Conservation (phyloP, 2,888 invertebrate genomes). For the Tenthredo amoena region DNA sequence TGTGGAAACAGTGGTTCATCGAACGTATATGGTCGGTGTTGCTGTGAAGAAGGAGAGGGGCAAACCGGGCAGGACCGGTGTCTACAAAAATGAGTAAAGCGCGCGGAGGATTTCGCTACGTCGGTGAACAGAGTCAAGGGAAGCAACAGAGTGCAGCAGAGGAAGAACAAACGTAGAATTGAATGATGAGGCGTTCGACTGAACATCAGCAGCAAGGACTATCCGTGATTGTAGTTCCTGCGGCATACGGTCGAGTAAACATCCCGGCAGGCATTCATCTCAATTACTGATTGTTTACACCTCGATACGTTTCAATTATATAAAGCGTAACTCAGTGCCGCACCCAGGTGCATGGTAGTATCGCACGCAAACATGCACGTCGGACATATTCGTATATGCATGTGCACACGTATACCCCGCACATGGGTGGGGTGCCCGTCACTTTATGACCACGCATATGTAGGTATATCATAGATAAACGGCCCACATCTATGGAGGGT, state of each 20-base stretch:
- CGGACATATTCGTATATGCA: background rate
- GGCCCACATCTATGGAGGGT: background rate
- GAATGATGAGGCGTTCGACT: slow-evolving; percentile 1
- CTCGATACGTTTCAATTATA: slow-evolving; percentile 14
- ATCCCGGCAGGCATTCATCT: slow-evolving; percentile 19
- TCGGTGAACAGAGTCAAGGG: background rate
- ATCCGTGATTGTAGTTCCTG: background rate
- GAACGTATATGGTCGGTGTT: background rate
- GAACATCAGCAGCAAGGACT: background rate
- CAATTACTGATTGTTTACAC: slow-evolving; percentile 38
- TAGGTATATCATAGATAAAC: slow-evolving; percentile 17
- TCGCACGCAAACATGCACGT: background rate
- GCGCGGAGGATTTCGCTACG: background rate
- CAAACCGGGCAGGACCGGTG: background rate
- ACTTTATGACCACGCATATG: background rate
- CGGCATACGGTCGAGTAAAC: slow-evolving; percentile 20
- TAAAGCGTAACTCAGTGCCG: slow-evolving; percentile 8
- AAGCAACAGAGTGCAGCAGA: background rate
- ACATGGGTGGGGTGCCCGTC: background rate
- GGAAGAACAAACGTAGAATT: background rate
- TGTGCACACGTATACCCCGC: background rate
- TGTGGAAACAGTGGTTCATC: background rate
- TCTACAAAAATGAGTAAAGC: background rate
- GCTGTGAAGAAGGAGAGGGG: too few relatives aligned
- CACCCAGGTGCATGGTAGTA: background rate